These are phyloP conservation scores for Hypanus sabinus DNA, from an alignment of 2,113 vertebrate species.

Conservation along the genomic window DNA sequence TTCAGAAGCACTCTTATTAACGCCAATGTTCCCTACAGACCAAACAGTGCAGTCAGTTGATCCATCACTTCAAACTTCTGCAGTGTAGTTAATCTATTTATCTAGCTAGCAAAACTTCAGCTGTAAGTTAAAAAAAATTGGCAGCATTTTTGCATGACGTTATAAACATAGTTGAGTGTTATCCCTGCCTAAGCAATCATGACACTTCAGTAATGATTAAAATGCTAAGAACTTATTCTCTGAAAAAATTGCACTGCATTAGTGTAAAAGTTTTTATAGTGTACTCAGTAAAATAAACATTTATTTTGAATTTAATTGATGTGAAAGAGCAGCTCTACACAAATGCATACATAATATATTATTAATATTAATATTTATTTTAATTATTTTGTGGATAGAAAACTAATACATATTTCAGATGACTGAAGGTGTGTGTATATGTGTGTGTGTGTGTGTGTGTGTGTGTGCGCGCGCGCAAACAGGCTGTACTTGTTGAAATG, in stretches of 20 bases:
- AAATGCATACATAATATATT: constrained; percentile 14
- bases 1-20: background rate
- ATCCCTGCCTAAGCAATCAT: background rate
- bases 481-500: background rate
- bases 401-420: constrained; percentile 18
- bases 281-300: background rate
- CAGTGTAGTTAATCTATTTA: background rate
- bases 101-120: background rate
- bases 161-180: background rate
- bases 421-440: background rate
- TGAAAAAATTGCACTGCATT: background rate
- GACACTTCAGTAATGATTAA: background rate
- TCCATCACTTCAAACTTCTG: constrained; percentile 2
- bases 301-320: constrained; percentile 8
- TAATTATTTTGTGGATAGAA: constrained; percentile 22
- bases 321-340: background rate
- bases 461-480: background rate
- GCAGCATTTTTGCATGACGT: background rate
- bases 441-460: background rate
- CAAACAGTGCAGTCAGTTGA: background rate
- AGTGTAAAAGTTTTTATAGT: background rate
- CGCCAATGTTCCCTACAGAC: background rate
- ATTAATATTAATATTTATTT: background rate
- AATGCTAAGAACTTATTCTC: background rate
- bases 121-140: background rate